Conservation (phyloP, 2,113 vertebrate genomes). For the Corythornis madagascariensis region DNA sequence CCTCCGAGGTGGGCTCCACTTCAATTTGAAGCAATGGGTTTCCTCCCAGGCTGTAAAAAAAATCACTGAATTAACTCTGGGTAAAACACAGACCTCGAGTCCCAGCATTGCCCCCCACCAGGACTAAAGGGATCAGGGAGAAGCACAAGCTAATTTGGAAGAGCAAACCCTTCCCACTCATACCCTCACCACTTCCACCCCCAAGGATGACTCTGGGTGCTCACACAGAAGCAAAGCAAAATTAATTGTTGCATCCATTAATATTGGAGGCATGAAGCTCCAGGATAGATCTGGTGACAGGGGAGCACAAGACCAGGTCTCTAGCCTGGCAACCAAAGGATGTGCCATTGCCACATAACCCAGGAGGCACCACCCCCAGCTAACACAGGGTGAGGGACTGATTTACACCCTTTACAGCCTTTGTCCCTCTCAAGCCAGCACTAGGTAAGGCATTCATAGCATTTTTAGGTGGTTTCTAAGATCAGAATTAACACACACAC, state of each 20-base stretch:
- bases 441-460: fast-evolving
- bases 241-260: neutral
- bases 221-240: fast-evolving
- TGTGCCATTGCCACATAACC: fast-evolving
- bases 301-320: neutral
- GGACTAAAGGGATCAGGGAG: neutral
- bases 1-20: conserved; percentile 96
- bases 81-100: fast-evolving
- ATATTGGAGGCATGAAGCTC: fast-evolving
- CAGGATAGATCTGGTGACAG: neutral
- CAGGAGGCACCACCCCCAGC: neutral
- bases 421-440: fast-evolving
- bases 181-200: fast-evolving
- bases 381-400: fast-evolving
- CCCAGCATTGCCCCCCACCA: neutral
- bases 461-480: neutral
- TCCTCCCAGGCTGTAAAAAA: conserved; percentile 84
- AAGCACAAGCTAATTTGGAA: neutral
- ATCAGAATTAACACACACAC: no score
- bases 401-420: no score
- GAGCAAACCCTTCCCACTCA: neutral
- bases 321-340: fast-evolving
- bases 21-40: conserved; percentile 98
- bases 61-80: neutral
- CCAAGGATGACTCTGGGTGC: fast-evolving